Conservation (phyloP, 2,113 vertebrate genomes). For the Hyla sarda region DNA sequence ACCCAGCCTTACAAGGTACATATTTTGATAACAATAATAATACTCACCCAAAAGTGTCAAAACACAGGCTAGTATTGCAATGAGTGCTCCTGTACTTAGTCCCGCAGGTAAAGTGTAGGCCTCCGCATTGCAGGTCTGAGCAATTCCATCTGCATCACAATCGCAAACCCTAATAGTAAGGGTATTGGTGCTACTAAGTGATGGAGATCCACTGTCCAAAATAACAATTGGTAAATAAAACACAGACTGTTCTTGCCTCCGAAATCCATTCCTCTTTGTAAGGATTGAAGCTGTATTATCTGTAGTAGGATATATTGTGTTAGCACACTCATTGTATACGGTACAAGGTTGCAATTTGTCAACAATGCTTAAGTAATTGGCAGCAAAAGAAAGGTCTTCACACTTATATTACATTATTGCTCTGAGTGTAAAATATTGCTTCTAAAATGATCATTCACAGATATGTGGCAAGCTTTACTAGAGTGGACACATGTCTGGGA, state of each 20-base stretch:
- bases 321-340: neutral
- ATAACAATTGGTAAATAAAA: slow-evolving; percentile 92
- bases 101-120: slow-evolving; percentile 87
- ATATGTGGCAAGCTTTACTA: neutral
- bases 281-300: slow-evolving; percentile 93
- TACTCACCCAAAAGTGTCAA: slow-evolving; percentile 89
- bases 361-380: neutral
- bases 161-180: slow-evolving; percentile 92
- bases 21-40: neutral
- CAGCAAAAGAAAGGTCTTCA: neutral
- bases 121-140: slow-evolving; percentile 89
- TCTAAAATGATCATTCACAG: neutral
- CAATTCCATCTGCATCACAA: slow-evolving; percentile 84
- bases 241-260: slow-evolving; percentile 85
- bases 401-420: neutral
- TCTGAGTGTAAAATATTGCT: neutral
- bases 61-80: slow-evolving; percentile 93
- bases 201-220: slow-evolving; percentile 89
- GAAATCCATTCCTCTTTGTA: slow-evolving; percentile 87
- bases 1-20: too few species aligned
- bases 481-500: neutral
- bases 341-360: neutral
- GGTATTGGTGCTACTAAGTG: slow-evolving; percentile 94
- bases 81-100: slow-evolving; percentile 91
- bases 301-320: slow-evolving; percentile 63